These are phyloP conservation scores for Trachemys scripta DNA, from an alignment of 2,113 vertebrate species.

Conservation along the genomic window DNA sequence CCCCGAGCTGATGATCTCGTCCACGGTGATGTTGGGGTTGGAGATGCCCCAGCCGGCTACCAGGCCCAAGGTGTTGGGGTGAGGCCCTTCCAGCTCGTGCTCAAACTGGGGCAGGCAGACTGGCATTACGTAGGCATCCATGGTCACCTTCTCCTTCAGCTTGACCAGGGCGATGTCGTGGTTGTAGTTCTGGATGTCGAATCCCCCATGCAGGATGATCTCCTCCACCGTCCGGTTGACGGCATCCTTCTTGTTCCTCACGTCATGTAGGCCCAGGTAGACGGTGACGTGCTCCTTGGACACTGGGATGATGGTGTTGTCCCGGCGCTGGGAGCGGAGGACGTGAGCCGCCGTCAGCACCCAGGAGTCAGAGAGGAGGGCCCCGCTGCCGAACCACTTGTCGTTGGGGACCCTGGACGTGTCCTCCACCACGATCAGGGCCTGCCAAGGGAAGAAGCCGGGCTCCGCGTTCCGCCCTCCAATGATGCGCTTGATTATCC, in stretches of 20 bases:
- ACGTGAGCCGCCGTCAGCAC: slow-evolving; percentile 94
- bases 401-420: slow-evolving; percentile 89
- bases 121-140: slow-evolving; percentile 83
- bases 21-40: slow-evolving; percentile 84
- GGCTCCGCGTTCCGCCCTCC: slow-evolving; percentile 87
- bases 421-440: slow-evolving; percentile 93
- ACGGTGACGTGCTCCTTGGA: slow-evolving; percentile 88
- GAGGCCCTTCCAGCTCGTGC: slow-evolving; percentile 76
- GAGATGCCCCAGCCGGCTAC: slow-evolving; percentile 98
- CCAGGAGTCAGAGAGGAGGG: slow-evolving; percentile 91
- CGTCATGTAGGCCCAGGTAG: slow-evolving; percentile 88
- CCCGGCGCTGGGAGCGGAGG: slow-evolving; percentile 90
- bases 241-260: slow-evolving; percentile 82
- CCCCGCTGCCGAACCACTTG: slow-evolving; percentile 96
- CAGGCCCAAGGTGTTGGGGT: slow-evolving; percentile 87
- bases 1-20: slow-evolving; percentile 79
- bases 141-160: slow-evolving; percentile 83
- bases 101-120: slow-evolving; percentile 85
- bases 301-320: slow-evolving; percentile 88
- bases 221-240: slow-evolving; percentile 83
- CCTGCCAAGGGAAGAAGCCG: slow-evolving; percentile 96
- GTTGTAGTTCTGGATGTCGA: slow-evolving; percentile 93
- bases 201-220: slow-evolving; percentile 91
- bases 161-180: slow-evolving; percentile 94
- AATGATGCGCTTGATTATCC: slow-evolving; percentile 91